Evolutionary conservation across 53 echinoderm and acorn worm species (phyloP).

Genomic region (Antedon mediterranea): DNA sequence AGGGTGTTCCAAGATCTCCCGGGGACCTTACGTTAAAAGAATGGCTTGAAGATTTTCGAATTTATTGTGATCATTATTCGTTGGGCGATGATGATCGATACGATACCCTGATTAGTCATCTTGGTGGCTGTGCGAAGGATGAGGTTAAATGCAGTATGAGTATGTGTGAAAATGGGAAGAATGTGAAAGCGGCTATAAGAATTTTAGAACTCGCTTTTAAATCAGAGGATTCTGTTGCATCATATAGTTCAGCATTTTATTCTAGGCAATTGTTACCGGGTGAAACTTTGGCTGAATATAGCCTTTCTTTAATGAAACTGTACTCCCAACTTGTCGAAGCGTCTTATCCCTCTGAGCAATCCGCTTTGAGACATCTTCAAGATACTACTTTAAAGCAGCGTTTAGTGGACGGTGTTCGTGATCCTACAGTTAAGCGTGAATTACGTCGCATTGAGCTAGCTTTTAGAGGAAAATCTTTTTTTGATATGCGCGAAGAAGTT

Average conservation of each 20-base stretch:
- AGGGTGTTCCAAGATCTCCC: no score
- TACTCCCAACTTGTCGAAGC: neutral
- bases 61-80: no score
- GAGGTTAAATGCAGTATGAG: no score
- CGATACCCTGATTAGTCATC: no score
- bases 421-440: slow-evolving; percentile 6
- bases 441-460: slow-evolving; percentile 16
- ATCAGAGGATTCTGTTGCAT: neutral
- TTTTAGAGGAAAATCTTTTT: slow-evolving; percentile 12
- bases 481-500: slow-evolving; percentile 19
- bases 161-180: no score
- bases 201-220: neutral
- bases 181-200: no score
- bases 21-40: no score
- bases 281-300: neutral
- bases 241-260: neutral
- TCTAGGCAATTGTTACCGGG: neutral
- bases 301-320: neutral
- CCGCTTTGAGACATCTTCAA: neutral
- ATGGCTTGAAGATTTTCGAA: no score
- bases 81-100: no score
- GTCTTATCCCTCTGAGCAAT: neutral
- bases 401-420: slow-evolving; percentile 9
- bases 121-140: no score
- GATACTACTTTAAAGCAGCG: neutral